These are phyloP conservation scores for Listronotus bonariensis DNA, from an alignment of 1,140 invertebrate genomes.

Conservation along the genomic window DNA sequence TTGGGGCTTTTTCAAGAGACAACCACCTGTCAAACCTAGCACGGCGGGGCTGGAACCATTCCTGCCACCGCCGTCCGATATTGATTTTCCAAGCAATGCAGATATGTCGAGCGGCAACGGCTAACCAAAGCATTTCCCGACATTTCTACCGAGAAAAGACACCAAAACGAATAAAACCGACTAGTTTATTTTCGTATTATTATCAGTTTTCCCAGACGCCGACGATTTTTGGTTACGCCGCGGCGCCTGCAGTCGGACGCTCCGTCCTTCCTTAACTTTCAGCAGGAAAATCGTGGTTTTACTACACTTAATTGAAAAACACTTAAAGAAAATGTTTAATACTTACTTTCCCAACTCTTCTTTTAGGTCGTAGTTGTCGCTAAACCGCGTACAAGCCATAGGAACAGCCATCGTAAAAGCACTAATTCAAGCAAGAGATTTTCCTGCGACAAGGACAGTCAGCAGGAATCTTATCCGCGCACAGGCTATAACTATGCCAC, in stretches of 20 bases:
- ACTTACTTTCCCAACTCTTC: slow-evolving; percentile 99
- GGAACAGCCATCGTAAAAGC: slow-evolving; percentile 52
- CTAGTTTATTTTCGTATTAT: slow-evolving; percentile 23
- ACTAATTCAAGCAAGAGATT: slow-evolving; percentile 6
- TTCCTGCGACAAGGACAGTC: slow-evolving; percentile 11
- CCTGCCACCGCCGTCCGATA: slow-evolving; percentile 43
- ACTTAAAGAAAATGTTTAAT: slow-evolving; percentile 37
- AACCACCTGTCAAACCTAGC: slow-evolving; percentile 51
- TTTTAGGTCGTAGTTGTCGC: slow-evolving; percentile 99
- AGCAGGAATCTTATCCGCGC: slow-evolving; percentile 31
- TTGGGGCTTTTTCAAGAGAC: slow-evolving; percentile 31
- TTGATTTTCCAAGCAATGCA: slow-evolving; percentile 57
- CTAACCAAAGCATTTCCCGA: slow-evolving; percentile 25
- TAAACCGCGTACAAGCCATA: slow-evolving; percentile 85
- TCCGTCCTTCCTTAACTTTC: slow-evolving; percentile 1
- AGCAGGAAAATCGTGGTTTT: background rate
- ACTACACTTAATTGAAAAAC: slow-evolving; percentile 15
- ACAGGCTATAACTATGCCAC: slow-evolving; percentile 42
- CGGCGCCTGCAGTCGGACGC: slow-evolving; percentile 17
- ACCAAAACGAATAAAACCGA: slow-evolving; percentile 7
- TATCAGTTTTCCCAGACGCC: slow-evolving; percentile 14
- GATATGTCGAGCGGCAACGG: slow-evolving; percentile 49
- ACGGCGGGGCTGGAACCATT: slow-evolving; percentile 48
- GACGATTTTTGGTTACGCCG: slow-evolving; percentile 19
- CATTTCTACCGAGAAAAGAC: slow-evolving; percentile 19